Base-by-base conservation (phyloP, 1,140 invertebrate species). In the Trachymyrmex septentrionalis region DNA sequence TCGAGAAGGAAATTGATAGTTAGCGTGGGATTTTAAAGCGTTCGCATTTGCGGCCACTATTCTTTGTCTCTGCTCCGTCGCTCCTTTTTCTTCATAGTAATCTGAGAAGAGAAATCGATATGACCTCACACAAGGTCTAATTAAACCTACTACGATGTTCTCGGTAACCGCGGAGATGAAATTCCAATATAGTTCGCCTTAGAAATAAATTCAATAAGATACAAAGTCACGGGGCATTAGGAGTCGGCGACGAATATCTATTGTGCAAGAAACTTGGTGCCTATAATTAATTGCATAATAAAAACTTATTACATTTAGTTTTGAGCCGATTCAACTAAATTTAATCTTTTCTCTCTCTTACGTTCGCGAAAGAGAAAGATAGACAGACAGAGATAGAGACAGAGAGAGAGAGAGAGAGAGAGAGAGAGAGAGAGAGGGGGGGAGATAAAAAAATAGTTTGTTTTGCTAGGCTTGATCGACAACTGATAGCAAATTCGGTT, bases 111-210 rank as follows among this genome's bases (percentile, higher is more conserved):
- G 78, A 90, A 88, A 91, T 88, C 84, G 90, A 90, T 88, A 91
- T 86, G 75, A 87, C 67, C 84, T 88, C 84, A 78, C 48, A 55
- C 84, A 77, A 86, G 53, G 75, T 88, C 78, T 89, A 89, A 89
- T 91, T 91, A 91, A 91, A 91, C 80, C 86, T 69, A 81, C 87
- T 69, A 81, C 63, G 81, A 61, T 24, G 76, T 91, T 91, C 87
- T 86, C 77, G 27, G 86, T 85, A 87, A 89, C 64, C 78, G 27
- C 34, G 59, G 44, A 27, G 72, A 87, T 91, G 87, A 78, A 76
- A 91, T 89, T 63, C 63, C 50, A 59, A 82, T 87, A 86, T 27
- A 44, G 55, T 88, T 88, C 50, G 59, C 30, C 63, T 66, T 73
- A 88, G 75, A 71, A 73, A 86, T 64, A 59, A 89, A 89, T 88